Base-by-base conservation (phyloP, 2,888 invertebrate genomes). In the Quadriops clusia region DNA sequence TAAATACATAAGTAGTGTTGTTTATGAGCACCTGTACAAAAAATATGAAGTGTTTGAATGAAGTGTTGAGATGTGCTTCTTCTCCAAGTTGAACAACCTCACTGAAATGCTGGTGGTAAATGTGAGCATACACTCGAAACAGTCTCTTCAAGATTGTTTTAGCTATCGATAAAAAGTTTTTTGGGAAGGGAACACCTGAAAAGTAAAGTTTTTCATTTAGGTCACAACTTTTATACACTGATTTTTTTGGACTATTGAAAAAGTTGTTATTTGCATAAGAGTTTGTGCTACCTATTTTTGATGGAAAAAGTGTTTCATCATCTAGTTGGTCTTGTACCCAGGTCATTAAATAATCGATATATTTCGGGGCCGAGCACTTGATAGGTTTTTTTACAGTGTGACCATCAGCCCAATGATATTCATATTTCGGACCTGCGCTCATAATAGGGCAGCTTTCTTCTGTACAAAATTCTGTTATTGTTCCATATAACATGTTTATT, bases 291-390 rank as follows among this genome's bases (percentile, higher is more conserved):
- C 82, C 83, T 56, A 98, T 95, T 73, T 97, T 97, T 4, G 95
- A 95, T 21, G 98, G 98, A 57, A 99, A 99, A 18, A 97, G 65
- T 7, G 85, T 86, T 63, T 99, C 98, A 56, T 98, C 97, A 56
- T 99, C 98, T 39, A 99, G 70, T 59, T 98, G 97, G 65, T 97
- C 95, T 64, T 98, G 98, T 34, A 97, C 95, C 93, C 95, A 97
- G 12, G 95, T 94, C 94, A 98, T 94, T 45, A 98, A 72, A 66
- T 94, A 97, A 65, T 98, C 97, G 48, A 98, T 97, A 64, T 98
- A 98, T 64, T 94, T 93, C 29, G 95, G 95, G 31, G 95, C 97
- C 26, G 94, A 95, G 67, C 94, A 97, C 66, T 95, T 95, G 51
- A 97, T 95, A 23, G 95, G 95, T 60, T 97, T 97, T 63, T 97